Evolutionary conservation across 2,113 vertebrate species (phyloP).

Genomic region (Cebus imitator): DNA sequence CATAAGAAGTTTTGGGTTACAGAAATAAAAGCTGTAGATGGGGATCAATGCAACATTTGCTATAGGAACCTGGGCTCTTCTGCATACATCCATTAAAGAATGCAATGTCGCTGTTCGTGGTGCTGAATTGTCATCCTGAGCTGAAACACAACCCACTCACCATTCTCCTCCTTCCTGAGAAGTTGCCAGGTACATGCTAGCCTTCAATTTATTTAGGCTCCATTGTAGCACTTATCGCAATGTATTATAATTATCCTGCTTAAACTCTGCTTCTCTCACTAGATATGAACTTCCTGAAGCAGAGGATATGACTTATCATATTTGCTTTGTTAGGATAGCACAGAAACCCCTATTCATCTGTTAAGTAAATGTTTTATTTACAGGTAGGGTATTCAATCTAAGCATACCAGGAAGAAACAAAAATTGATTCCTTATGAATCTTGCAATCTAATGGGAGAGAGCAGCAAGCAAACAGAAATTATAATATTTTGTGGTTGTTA

Average conservation of each 20-base stretch:
- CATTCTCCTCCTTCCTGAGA: not conserved
- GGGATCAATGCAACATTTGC: not conserved
- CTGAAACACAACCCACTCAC: not conserved
- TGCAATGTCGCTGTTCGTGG: accelerated
- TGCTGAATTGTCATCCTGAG: not conserved
- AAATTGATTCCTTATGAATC: not conserved
- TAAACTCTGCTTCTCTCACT: conserved; percentile 1
- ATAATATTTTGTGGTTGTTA: not conserved
- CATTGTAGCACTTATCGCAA: not conserved
- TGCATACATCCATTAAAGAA: not conserved
- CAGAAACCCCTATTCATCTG: not conserved
- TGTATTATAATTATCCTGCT: not conserved
- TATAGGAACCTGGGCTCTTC: not conserved
- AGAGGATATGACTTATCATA: not conserved
- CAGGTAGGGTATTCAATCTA: not conserved
- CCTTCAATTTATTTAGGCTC: not conserved
- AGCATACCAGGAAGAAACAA: conserved; percentile 1
- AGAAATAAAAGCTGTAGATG: not conserved
- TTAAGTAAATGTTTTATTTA: conserved; percentile 35
- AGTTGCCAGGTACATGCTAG: not conserved
- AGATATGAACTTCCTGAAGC: not conserved
- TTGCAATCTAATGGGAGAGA: not conserved
- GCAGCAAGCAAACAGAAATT: not conserved
- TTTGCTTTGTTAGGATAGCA: conserved; percentile 14
- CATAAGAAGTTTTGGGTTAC: not conserved